Evolutionary conservation across 1,140 invertebrate species (phyloP), one percentile per base, ranked within the genome.

Genomic region (Leptinotarsa undecemlineata): DNA sequence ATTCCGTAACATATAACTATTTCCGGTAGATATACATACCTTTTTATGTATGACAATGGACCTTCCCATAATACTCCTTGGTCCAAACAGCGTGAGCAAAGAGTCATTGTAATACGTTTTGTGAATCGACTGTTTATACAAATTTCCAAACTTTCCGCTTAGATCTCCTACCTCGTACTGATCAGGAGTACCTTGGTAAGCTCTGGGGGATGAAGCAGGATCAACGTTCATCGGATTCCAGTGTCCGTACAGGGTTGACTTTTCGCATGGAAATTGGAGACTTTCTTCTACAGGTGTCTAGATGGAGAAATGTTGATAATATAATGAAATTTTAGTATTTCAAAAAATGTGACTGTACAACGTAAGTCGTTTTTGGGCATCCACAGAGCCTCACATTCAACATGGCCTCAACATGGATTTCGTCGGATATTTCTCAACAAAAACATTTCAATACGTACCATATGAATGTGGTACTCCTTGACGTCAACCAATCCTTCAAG

Each of bases 161-260:
- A 98, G 85, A 85, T 98, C 95, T 0, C 96, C 96, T 79, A 96
- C 89, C 87, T 95, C 92, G 82, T 96, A 96, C 80, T 95, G 92
- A 87, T 97, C 95, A 17, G 89, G 89, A 0, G 92, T 95, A 57
- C 95, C 84, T 63, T 81, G 81, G 67, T 85, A 85, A 51, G 68
- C 71, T 33, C 80, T 72, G 1, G 92, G 93, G 26, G 88, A 88
- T 1, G 87, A 83, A 3, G 86, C 86, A 3, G 88, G 86, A 81
- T 91, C 90, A 0, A 95, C 87, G 47, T 90, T 87, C 73, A 92
- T 90, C 1, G 96, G 96, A 86, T 97, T 95, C 88, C 92, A 97
- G 60, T 92, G 90, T 13, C 90, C 92, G 75, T 95, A 94, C 0
- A 98, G 87, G 0, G 93, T 90, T 3, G 92, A 91, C 48, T 86